Conservation (phyloP, 2,797 vertebrate species). For the Caiman crocodilus region DNA sequence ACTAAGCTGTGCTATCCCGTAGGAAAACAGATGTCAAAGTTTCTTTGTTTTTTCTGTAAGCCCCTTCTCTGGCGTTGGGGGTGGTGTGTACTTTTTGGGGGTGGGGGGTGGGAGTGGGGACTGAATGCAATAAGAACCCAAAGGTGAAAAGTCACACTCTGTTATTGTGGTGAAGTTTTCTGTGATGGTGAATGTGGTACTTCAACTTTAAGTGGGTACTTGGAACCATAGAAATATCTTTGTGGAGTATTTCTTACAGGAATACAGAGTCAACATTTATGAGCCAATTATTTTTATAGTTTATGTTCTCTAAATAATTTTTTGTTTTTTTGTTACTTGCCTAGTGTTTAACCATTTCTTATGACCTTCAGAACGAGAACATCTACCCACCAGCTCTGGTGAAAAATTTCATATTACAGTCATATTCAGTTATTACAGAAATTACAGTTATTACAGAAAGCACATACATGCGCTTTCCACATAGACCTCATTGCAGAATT, state of each 20-base stretch:
- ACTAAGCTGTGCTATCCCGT: not conserved
- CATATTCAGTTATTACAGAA: no score
- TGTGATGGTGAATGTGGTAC: not conserved
- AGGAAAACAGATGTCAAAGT: constrained; percentile 8
- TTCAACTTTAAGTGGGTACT: not conserved
- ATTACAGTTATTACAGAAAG: no score
- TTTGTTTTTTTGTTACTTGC: not conserved
- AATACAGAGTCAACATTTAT: not conserved
- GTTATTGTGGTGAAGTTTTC: not conserved
- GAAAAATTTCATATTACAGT: no score
- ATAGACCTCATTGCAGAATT: not conserved
- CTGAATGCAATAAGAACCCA: not conserved
- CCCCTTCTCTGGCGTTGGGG: not conserved
- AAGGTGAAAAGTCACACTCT: not conserved
- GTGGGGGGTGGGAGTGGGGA: not conserved
- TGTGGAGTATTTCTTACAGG: not conserved
- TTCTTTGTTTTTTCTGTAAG: not conserved
- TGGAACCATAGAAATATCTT: not conserved
- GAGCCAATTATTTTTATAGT: constrained; percentile 1
- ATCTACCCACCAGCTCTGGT: not conserved
- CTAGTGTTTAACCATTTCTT: not conserved
- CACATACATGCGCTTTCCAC: not conserved
- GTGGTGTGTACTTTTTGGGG: not conserved
- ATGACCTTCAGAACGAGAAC: not conserved
- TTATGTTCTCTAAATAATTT: not conserved